phyloP scores from a whole-genome alignment of 2,797 vertebrate genomes.

The Todus mexicanus region DNA sequence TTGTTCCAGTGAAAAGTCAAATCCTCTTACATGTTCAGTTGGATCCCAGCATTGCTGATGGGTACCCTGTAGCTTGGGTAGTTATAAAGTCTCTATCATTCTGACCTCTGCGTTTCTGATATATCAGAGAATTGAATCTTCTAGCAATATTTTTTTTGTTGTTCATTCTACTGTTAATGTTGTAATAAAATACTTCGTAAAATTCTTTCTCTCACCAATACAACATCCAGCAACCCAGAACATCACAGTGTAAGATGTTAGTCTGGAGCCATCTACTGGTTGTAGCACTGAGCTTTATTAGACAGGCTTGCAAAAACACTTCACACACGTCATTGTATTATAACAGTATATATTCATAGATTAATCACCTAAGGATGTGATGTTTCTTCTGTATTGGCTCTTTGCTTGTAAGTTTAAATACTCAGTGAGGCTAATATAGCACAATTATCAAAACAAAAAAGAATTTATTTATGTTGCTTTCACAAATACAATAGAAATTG shows the following conservation, averaged over 20 bases:
- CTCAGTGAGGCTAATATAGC: not conserved
- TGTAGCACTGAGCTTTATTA: not conserved
- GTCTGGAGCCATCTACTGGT: conserved; percentile 33
- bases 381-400: not conserved
- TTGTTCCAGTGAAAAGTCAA: not conserved
- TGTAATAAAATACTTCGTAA: not conserved
- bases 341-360: not conserved
- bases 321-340: not conserved
- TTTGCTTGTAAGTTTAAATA: not conserved
- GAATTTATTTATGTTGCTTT: not conserved
- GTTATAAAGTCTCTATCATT: not conserved
- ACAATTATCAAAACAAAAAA: not conserved
- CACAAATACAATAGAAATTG: not conserved
- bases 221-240: not conserved
- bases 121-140: not conserved
- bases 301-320: not conserved
- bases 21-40: not conserved
- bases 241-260: not conserved
- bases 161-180: not conserved
- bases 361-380: not conserved
- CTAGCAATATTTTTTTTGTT: not conserved
- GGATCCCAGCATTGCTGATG: not conserved
- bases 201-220: not conserved
- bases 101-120: not conserved
- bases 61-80: not conserved